phyloP scores from a whole-genome alignment of 2,888 invertebrate genomes.

The Oasisia sp. region DNA sequence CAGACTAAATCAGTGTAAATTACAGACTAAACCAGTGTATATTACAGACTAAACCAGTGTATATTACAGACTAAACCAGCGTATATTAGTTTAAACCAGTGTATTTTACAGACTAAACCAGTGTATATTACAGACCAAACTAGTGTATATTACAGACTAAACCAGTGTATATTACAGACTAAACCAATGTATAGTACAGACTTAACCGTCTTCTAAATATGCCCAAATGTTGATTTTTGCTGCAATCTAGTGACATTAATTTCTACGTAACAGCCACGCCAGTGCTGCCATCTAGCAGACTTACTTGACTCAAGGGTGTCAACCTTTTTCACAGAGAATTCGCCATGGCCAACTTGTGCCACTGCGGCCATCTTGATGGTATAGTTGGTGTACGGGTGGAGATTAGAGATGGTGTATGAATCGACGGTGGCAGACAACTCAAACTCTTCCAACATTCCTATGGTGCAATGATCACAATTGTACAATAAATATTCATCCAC shows the following conservation, averaged over 20 bases:
- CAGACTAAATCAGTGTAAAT: too few relatives aligned
- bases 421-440: not conserved
- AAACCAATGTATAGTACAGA: too few relatives aligned
- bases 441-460: not conserved
- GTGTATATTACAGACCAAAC: too few relatives aligned
- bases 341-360: not conserved
- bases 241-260: not conserved
- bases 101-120: too few relatives aligned
- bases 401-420: not conserved
- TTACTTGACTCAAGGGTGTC: not conserved
- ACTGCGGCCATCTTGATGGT: not conserved
- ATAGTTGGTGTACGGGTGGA: not conserved
- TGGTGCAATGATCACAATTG: not conserved
- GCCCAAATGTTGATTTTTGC: too few relatives aligned
- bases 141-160: too few relatives aligned
- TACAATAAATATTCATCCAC: not conserved
- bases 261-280: not conserved
- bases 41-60: too few relatives aligned
- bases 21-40: too few relatives aligned
- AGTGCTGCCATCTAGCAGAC: not conserved
- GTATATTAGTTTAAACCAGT: too few relatives aligned
- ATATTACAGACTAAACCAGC: too few relatives aligned
- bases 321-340: not conserved
- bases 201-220: too few relatives aligned
- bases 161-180: too few relatives aligned